Evolutionary conservation across 2,888 invertebrate genomes (phyloP), one percentile per base, ranked within the genome.

Genomic region (Polyommatus iphigenia): DNA sequence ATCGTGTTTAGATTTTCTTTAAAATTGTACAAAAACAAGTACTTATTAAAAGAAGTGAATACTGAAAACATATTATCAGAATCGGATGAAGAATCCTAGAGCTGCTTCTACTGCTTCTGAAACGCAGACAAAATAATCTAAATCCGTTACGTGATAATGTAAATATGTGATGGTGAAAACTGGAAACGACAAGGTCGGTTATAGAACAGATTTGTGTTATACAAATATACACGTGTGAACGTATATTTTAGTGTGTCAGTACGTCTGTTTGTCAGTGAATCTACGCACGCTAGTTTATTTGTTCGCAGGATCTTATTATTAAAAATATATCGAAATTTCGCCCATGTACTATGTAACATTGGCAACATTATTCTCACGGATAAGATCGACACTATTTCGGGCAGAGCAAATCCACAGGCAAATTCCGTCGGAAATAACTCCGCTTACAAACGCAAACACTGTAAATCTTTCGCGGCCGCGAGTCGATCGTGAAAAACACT

Each of bases 381-480:
- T 91, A 91, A 90, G 90, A 91, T 89, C 89, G 90, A 87, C 90
- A 89, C 92, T 93, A 93, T 93, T 93, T 92, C 89, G 83, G 90
- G 87, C 89, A 83, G 88, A 88, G 89, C 89, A 86, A 90, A 92
- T 91, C 87, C 89, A 90, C 90, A 90, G 89, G 89, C 90, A 88
- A 89, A 92, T 91, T 91, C 90, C 89, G 86, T 90, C 89, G 85
- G 89, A 92, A 92, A 92, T 93, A 93, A 90, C 91, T 90, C 84
- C 83, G 87, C 85, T 88, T 87, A 88, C 87, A 72, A 72, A 54
- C 77, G 32, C 57, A 54, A 41, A 41, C 72, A 57, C 59, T 36
- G 88, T 91, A 90, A 92, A 92, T 92, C 91, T 91, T 89, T 91
- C 88, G 87, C 86, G 84, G 87, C 83, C 85, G 84, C 83, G 82